Base-by-base conservation (phyloP, 2,797 vertebrate genomes). In the Leontopithecus rosalia region DNA sequence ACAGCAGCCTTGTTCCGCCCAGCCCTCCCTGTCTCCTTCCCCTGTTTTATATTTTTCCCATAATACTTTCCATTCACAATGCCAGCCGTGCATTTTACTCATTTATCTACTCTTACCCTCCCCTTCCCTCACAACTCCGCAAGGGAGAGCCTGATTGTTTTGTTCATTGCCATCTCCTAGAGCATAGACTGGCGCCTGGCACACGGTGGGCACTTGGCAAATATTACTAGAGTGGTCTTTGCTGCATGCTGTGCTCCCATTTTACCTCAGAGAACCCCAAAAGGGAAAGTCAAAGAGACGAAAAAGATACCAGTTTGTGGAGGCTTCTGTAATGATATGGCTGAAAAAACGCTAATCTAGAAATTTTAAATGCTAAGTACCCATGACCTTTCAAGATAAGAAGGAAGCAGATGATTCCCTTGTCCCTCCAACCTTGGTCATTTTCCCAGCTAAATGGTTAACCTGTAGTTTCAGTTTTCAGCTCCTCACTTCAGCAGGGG, bases 391-490 rank as follows among this genome's bases (percentile, higher is more conserved):
- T 82, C 55, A 73, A 87, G 82, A 81, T n/a, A 83, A 83, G 87
- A 93, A 84, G 22, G n/a, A 96, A 93, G 30, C 6, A 36, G 55
- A 11, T 9, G 26, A 39, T 52, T 30, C 4, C 50, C 22, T 50
- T 10, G 1, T 33, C 30, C 15, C n/a, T 70, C 77, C 67, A 57
- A 73, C 20, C 46, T 64, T 52, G 64, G 72, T 41, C 14, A 52
- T 93, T 93, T 96, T 93, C 95, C 91, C 41, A 70, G 81, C 24
- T 57, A 39, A 89, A 79, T 52, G 64, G 73, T 50, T 80, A 75
- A 72, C 64, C 75, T 41, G 24, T 6, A 81, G 36, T 55, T 61
- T 88, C 55, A 41, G 20, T 76, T 73, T 91, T 79, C 46, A 70
- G 43, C n/a, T 82, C 39, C 41, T 91, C 61, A 36, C 58, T 46